Base-by-base conservation (phyloP, 2,113 vertebrate genomes). In the Myotis yumanensis region DNA sequence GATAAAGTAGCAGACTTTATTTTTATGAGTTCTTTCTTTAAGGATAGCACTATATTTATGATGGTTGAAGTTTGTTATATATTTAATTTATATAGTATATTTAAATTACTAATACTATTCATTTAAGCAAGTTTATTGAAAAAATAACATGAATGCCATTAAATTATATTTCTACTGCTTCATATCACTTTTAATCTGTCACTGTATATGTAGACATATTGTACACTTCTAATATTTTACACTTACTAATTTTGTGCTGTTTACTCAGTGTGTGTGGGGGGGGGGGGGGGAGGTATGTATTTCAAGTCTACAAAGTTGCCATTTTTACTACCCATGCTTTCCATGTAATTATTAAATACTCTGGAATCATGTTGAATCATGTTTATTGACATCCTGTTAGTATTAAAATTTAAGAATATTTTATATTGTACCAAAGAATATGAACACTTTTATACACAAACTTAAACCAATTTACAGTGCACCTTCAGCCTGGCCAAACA, bases 61-160 rank as follows among this genome's bases (percentile, higher is more conserved):
- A 71, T 52, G 64, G 30, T 81, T 88, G 46, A 25, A 77, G 32
- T 2, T 76, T 72, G 12, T 28, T 12, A 46, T 59, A 48, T 79
- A 85, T 77, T 89, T 89, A 75, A 88, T 52, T 90, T 73, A 89
- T 46, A 48, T n/a, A 68, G 4, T 40, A 28, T 46, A 40, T 75
- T 90, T 80, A 80, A 94, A 51, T 79, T 69, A 71, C 20, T 62
- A 75, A 17, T 87, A 69, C 12, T 84, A 30, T 32, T 51, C 5
- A 86, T 62, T 87, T 92, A 84, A 90, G 16, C 22, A 94, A 76
- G 23, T 46, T 83, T 69, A 51, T 80, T 62, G 57, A 93, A 86
- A 92, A 84, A 92, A 71, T 16, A n/a, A 32, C 23, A 54, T 1
- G n/a, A 87, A 20, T 23, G 2, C 10, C 66, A 79, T 79, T 87